Conservation (phyloP, 2,888 invertebrate species). For the Tanaodytes sp. region DNA sequence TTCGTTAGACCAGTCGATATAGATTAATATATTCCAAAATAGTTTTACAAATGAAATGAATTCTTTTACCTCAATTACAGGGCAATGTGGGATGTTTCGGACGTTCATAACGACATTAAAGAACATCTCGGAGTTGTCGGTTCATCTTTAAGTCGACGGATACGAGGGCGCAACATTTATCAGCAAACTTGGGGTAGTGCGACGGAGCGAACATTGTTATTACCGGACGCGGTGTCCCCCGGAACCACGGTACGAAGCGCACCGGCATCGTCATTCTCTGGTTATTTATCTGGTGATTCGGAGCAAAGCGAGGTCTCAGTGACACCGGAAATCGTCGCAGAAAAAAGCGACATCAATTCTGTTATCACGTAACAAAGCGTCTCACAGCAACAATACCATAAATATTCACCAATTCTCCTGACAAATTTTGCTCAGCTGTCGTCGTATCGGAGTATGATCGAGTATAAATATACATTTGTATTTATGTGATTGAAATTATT, state of each 20-base stretch:
- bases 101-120: slow-evolving; percentile 92
- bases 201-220: slow-evolving; percentile 67
- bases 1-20: no score
- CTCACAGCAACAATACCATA: no score
- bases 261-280: slow-evolving; percentile 55
- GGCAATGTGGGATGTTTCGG: slow-evolving; percentile 97
- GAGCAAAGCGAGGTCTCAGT: slow-evolving; percentile 56
- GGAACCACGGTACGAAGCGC: slow-evolving; percentile 57
- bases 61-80: no score
- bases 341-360: slow-evolving; percentile 41
- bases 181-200: slow-evolving; percentile 79
- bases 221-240: slow-evolving; percentile 60
- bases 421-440: slow-evolving; percentile 25
- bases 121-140: slow-evolving; percentile 94
- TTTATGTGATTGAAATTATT: neutral
- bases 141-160: slow-evolving; percentile 84
- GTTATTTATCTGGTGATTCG: slow-evolving; percentile 58
- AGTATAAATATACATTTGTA: neutral
- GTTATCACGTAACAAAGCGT: slow-evolving; percentile 40
- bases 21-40: no score
- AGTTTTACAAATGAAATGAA: no score
- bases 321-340: slow-evolving; percentile 57
- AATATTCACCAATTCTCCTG: no score
- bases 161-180: slow-evolving; percentile 85
- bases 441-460: slow-evolving; percentile 10